Conservation (phyloP, 2,113 vertebrate genomes). For the Clarias batrachus region DNA sequence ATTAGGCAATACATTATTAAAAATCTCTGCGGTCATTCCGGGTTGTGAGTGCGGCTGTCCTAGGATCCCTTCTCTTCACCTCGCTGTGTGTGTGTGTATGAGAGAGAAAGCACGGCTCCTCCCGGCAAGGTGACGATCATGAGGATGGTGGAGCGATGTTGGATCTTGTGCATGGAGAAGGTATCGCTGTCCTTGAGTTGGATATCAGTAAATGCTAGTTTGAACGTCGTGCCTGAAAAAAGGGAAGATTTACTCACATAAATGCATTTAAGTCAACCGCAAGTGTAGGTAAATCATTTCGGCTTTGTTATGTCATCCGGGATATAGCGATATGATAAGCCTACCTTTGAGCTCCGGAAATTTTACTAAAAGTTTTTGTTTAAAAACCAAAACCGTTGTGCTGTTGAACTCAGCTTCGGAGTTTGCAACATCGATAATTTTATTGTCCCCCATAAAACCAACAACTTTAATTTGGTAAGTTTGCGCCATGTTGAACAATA, state of each 20-base stretch:
- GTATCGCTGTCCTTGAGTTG: conserved; percentile 8
- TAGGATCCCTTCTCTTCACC: not conserved
- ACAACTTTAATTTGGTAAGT: not conserved
- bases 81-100: not conserved
- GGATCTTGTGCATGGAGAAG: conserved; percentile 9
- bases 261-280: too few relatives aligned
- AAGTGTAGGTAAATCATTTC: too few relatives aligned
- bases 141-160: not conserved
- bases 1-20: not conserved
- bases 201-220: not conserved
- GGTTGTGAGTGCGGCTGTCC: not conserved
- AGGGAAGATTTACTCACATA: not conserved
- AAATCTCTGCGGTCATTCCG: not conserved
- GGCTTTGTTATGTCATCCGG: not conserved
- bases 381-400: conserved; percentile 22
- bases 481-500: not conserved
- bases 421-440: conserved; percentile 17
- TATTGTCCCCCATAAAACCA: conserved; percentile 30
- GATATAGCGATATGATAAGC: not conserved
- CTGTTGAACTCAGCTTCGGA: conserved; percentile 23
- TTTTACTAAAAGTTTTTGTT: conserved; percentile 16
- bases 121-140: conserved; percentile 21
- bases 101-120: too few relatives aligned
- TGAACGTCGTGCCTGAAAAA: not conserved
- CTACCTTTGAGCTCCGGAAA: conserved; percentile 29